Evolutionary conservation across 2,888 invertebrate species (phyloP).

Genomic region (Parnassius smintheus): DNA sequence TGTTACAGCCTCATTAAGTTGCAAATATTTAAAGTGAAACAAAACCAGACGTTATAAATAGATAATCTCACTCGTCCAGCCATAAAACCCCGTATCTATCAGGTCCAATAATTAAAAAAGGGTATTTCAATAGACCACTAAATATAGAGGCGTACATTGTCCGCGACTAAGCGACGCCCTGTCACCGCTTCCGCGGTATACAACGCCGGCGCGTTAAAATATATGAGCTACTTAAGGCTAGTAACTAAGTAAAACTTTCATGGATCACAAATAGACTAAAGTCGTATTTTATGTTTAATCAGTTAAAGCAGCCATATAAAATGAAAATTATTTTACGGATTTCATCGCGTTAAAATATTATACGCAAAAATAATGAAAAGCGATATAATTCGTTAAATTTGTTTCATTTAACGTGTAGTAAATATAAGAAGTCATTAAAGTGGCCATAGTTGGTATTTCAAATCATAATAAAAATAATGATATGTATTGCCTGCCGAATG

Average conservation of each 20-base stretch:
- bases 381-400: too few species aligned
- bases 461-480: too few species aligned
- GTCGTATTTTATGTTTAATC: background rate
- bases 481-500: too few species aligned
- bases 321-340: too few species aligned
- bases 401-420: too few species aligned
- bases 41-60: constrained; percentile 12
- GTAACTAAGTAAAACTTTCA: constrained; percentile 1
- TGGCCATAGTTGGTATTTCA: too few species aligned
- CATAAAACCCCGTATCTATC: constrained; percentile 44
- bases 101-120: constrained; percentile 60
- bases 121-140: constrained; percentile 55
- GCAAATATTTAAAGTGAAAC: background rate
- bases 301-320: too few species aligned
- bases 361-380: too few species aligned
- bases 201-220: constrained; percentile 13
- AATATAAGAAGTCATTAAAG: too few species aligned
- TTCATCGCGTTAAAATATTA: too few species aligned
- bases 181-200: constrained; percentile 50
- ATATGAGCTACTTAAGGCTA: constrained; percentile 10
- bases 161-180: constrained; percentile 27
- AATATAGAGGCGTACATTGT: constrained; percentile 52
- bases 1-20: too few species aligned
- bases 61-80: constrained; percentile 20
- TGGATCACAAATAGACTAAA: background rate